Conservation (phyloP, 2,888 invertebrate species). For the Phaonia tiefii region DNA sequence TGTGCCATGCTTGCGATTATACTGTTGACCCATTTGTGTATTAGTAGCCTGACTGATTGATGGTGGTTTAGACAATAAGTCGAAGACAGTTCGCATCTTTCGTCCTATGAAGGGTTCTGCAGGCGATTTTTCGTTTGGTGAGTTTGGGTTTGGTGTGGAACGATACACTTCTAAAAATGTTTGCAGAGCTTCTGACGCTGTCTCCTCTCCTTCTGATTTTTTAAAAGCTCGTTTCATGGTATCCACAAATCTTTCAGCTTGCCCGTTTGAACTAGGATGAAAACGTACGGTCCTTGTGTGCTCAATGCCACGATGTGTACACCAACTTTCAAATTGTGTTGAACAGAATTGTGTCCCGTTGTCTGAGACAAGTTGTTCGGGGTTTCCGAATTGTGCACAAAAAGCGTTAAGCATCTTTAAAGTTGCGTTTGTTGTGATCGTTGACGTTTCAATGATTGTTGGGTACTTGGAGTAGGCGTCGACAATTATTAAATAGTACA, state of each 20-base stretch:
- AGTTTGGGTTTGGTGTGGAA: not conserved
- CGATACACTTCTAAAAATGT: not conserved
- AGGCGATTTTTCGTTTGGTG: not conserved
- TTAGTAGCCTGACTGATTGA: no score
- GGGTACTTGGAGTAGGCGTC: constrained; percentile 40
- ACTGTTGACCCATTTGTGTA: no score
- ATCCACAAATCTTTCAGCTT: constrained; percentile 14
- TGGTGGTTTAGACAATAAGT: not conserved
- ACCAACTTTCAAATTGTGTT: constrained; percentile 18
- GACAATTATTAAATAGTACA: constrained; percentile 5
- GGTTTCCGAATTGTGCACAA: constrained; percentile 36
- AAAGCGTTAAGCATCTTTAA: constrained; percentile 4
- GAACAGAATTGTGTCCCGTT: not conserved
- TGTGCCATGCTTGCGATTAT: no score
- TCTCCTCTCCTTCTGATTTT: no score
- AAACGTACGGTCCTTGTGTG: constrained; percentile 38
- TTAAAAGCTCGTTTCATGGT: no score
- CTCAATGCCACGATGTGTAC: constrained; percentile 7
- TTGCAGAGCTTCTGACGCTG: no score
- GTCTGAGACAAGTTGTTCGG: constrained; percentile 24
- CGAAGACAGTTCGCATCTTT: constrained; percentile 23
- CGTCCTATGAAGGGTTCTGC: constrained; percentile 13
- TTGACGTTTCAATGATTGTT: constrained; percentile 26
- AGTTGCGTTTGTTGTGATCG: constrained; percentile 14
- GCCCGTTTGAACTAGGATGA: constrained; percentile 38